Percentiles rank a stretch among this genome's conserved stretches.
phyloP scores from a whole-genome alignment of 2,888 invertebrate species.

The Lasioglossum pauxillum region DNA sequence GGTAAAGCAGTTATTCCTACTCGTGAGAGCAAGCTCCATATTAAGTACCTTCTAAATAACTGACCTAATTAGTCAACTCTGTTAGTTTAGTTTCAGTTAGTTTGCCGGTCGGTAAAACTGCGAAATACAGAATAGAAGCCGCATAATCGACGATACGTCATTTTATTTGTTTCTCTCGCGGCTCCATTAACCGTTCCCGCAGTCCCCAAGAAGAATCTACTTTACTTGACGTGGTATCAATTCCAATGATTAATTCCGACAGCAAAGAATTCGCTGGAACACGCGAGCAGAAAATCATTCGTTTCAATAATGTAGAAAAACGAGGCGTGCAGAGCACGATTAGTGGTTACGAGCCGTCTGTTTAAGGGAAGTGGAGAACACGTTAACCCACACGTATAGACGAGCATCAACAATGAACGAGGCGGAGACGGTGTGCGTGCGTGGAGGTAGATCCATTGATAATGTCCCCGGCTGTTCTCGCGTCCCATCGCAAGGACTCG shows the following conservation, averaged over 20 bases:
- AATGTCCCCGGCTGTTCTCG: conserved; percentile 74
- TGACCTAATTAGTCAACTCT: not conserved
- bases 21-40: not conserved
- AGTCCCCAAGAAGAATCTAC: not conserved
- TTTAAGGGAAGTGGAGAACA: conserved; percentile 57
- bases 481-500: conserved; percentile 65
- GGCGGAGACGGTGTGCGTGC: conserved; percentile 44
- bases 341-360: conserved; percentile 47
- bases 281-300: conserved; percentile 39
- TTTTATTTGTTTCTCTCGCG: not conserved
- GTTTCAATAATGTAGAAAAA: conserved; percentile 61
- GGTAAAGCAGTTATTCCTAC: not conserved
- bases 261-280: not conserved
- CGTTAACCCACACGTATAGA: conserved; percentile 52
- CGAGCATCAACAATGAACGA: conserved; percentile 26
- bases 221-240: conserved; percentile 5
- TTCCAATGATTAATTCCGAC: conserved; percentile 21
- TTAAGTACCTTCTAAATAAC: conserved; percentile 2
- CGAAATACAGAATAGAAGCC: not conserved
- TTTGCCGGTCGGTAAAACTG: not conserved
- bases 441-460: conserved; percentile 74
- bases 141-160: not conserved
- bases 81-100: not conserved
- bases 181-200: not conserved
- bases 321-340: conserved; percentile 36